Evolutionary conservation across 2,113 vertebrate genomes (phyloP).

Genomic region (Polyodon spathula): DNA sequence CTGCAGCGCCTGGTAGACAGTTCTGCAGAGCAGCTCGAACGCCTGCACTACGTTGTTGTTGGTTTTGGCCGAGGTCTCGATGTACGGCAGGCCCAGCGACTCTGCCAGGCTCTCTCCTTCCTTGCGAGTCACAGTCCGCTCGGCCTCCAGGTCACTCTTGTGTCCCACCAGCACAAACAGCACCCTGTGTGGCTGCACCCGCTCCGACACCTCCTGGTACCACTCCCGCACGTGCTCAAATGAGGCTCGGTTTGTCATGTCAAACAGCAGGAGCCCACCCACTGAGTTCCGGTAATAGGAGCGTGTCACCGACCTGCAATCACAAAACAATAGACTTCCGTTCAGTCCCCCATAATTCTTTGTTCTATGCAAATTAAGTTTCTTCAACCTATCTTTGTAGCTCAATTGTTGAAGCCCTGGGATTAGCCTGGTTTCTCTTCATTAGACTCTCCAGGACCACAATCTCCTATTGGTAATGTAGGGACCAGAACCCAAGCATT

Average conservation of each 20-base stretch:
- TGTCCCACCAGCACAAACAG: conserved; percentile 69
- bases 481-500: no score
- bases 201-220: conserved; percentile 62
- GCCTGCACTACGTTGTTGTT: conserved; percentile 53
- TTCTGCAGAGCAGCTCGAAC: conserved; percentile 51
- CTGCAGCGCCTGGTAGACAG: conserved; percentile 56
- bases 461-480: no score
- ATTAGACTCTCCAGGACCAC: no score
- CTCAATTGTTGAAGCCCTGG: no score
- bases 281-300: conserved; percentile 72
- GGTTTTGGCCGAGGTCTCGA: conserved; percentile 66
- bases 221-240: conserved; percentile 64
- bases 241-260: conserved; percentile 59
- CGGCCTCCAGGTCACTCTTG: conserved; percentile 57
- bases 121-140: conserved; percentile 45
- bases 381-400: no score
- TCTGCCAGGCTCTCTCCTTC: conserved; percentile 60
- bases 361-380: no score
- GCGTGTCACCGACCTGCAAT: conserved; percentile 68
- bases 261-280: conserved; percentile 69
- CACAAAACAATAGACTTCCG: no score
- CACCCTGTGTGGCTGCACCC: conserved; percentile 47
- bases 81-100: conserved; percentile 47
- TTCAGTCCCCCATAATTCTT: no score
- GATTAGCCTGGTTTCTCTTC: no score